Evolutionary conservation across 2,797 vertebrate species (phyloP).

Genomic region (Enteromius paludinosus): DNA sequence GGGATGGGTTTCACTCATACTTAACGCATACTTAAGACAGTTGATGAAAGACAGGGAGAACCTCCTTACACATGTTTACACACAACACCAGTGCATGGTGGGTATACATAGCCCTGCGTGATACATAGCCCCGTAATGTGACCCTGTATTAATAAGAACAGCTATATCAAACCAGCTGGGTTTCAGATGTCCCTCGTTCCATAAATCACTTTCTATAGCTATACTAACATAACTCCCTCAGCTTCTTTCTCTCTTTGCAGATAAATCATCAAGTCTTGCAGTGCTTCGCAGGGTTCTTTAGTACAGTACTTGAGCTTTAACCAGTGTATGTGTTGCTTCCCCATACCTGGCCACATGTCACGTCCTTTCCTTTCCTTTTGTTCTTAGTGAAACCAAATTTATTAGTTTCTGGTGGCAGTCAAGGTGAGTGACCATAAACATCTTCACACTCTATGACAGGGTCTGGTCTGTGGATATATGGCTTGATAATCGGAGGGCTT

Average conservation of each 20-base stretch:
- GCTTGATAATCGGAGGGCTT: background rate
- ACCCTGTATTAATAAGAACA: slow-evolving; percentile 19
- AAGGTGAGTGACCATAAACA: slow-evolving; percentile 5
- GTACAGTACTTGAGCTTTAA: background rate
- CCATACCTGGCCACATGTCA: too few relatives aligned
- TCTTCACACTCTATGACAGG: background rate
- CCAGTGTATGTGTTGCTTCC: background rate
- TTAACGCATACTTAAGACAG: slow-evolving; percentile 27
- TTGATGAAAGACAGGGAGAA: slow-evolving; percentile 35
- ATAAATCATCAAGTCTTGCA: slow-evolving; percentile 6
- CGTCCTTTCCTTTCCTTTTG: too few relatives aligned
- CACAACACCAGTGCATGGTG: slow-evolving; percentile 17
- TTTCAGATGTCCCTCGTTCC: slow-evolving; percentile 14
- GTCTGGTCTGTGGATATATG: background rate
- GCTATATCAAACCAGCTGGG: slow-evolving; percentile 14
- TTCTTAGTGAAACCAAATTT: slow-evolving; percentile 8
- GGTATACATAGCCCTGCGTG: slow-evolving; percentile 24
- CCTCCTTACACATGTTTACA: slow-evolving; percentile 38
- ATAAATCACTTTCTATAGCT: slow-evolving; percentile 26
- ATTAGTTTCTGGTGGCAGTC: background rate
- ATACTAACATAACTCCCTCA: slow-evolving; percentile 4
- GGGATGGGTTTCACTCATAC: slow-evolving; percentile 23
- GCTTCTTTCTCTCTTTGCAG: background rate
- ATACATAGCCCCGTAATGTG: background rate
- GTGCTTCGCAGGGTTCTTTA: background rate